Evolutionary conservation across 2,113 vertebrate genomes (phyloP), one percentile per base, ranked within the genome.

Genomic region (Bujurquina vittata): DNA sequence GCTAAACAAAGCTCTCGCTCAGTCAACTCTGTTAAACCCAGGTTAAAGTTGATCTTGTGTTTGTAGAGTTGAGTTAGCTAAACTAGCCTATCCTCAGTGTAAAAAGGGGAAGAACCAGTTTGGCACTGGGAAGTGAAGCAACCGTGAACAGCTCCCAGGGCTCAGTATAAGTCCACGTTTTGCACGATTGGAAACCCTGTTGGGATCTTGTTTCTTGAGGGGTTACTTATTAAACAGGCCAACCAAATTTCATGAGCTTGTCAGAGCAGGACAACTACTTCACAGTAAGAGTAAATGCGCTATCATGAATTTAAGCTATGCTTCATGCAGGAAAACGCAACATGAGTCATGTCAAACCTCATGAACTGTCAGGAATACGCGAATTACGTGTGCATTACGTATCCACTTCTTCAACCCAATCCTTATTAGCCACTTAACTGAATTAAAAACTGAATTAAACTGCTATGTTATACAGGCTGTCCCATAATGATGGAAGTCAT

Each of bases 1-100:
- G 80, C 86, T 88, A 92, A 86, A 90, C 84, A 75, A 76, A 82
- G 78, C 6, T 59, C 20, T 6, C n/a, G 43, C 74, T 80, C 79
- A 54, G 58, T 81, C 86, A 23, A 69, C 83, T 80, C 73, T 29
- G 17, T 33, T 17, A 33, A 33, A 54, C 18, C 7, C 67, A 14
- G 46, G 26, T 33, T 54, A 54, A 72, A 72, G 26, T 54, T 33
- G 67, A 31, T 46, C 46, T 54, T 72, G 26, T 69, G 29, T 23
- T 20, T 52, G 43, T 52, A 31, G 10, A 12, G 65, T 69, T 69
- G 23, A 23, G 49, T 69, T 52, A 31, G 46, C 26, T 72, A 12
- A 72, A 20, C 11, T n/a, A 54, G 18, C 26, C 46, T 18, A 72
- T 7, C 26, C 26, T 72, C 43, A 31, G 4, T 37, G 37, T 40